Percentiles rank a stretch among this genome's conserved stretches.
These are phyloP conservation scores for Euura saliciscinereae DNA, from an alignment of 1,140 invertebrate genomes.

Conservation along the genomic window DNA sequence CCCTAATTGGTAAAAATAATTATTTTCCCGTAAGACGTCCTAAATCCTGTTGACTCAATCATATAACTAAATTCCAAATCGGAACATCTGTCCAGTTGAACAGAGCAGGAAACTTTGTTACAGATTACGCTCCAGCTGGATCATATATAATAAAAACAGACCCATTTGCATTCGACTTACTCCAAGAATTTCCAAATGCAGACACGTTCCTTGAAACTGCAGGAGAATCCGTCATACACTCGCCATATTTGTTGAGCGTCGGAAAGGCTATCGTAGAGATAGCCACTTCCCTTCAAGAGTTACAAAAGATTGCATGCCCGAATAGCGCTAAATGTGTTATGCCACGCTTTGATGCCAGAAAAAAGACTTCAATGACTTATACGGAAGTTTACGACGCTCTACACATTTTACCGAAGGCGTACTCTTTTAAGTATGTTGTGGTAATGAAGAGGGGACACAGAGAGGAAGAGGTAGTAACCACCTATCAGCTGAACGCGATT, in stretches of 20 bases:
- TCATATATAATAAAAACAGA: conserved; percentile 44
- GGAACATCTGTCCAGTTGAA: neutral
- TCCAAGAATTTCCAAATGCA: conserved; percentile 22
- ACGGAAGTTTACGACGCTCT: conserved; percentile 43
- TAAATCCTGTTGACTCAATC: no score
- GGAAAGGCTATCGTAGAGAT: conserved; percentile 47
- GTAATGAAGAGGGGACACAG: conserved; percentile 27
- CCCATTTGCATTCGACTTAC: conserved; percentile 26
- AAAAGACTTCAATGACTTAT: conserved; percentile 31
- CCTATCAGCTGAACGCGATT: conserved; percentile 33
- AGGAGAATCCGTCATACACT: conserved; percentile 33
- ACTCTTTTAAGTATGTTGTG: conserved; percentile 38
- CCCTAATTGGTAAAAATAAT: no score
- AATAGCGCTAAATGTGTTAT: conserved; percentile 27
- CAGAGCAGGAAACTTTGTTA: conserved; percentile 17
- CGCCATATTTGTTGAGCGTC: conserved; percentile 45
- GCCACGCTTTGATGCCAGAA: conserved; percentile 30
- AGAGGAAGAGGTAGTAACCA: conserved; percentile 26
- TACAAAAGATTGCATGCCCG: conserved; percentile 34
- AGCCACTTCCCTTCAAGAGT: conserved; percentile 29
- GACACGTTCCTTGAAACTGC: conserved; percentile 31
- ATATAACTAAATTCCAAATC: neutral
- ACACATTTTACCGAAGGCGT: conserved; percentile 33
- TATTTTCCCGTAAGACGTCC: no score
- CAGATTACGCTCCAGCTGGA: conserved; percentile 44